These are phyloP conservation scores for Planiliza haematocheilus DNA, from an alignment of 2,113 vertebrate species.

Conservation along the genomic window DNA sequence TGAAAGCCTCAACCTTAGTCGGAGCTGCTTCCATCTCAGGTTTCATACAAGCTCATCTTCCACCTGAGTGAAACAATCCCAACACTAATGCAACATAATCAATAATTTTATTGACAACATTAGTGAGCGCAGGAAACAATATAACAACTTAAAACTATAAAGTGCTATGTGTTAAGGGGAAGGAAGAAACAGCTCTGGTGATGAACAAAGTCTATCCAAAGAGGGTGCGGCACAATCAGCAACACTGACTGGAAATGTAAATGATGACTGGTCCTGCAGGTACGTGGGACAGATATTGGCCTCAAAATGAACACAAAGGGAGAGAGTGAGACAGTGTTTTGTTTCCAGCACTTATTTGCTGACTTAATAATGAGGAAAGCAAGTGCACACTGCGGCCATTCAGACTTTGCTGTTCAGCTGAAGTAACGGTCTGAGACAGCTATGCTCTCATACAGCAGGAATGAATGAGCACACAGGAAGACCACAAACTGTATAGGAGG, in stretches of 20 bases:
- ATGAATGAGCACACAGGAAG: slow-evolving; percentile 36
- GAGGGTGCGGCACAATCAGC: slow-evolving; percentile 11
- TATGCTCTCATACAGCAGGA: slow-evolving; percentile 50
- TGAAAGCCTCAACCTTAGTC: slow-evolving; percentile 21
- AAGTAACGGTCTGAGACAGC: slow-evolving; percentile 26
- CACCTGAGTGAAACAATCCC: slow-evolving; percentile 18
- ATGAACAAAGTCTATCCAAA: slow-evolving; percentile 2
- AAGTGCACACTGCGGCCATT: slow-evolving; percentile 10
- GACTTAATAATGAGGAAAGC: not conserved
- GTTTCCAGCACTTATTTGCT: not conserved
- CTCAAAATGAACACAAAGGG: slow-evolving; percentile 4
- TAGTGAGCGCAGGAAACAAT: slow-evolving; percentile 28
- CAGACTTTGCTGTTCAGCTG: slow-evolving; percentile 14
- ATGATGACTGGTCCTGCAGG: not conserved
- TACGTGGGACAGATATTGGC: not conserved
- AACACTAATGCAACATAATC: slow-evolving; percentile 23
- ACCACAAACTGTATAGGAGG: slow-evolving; percentile 17
- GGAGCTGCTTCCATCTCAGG: slow-evolving; percentile 17
- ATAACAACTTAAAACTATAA: slow-evolving; percentile 1
- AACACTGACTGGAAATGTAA: slow-evolving; percentile 26
- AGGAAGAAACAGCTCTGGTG: not conserved
- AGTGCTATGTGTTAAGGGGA: slow-evolving; percentile 1
- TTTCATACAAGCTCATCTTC: slow-evolving; percentile 13
- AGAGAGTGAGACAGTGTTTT: slow-evolving; percentile 1
- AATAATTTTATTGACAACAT: slow-evolving; percentile 11